phyloP scores from a whole-genome alignment of 2,797 vertebrate genomes.

The Malacoraja senta region DNA sequence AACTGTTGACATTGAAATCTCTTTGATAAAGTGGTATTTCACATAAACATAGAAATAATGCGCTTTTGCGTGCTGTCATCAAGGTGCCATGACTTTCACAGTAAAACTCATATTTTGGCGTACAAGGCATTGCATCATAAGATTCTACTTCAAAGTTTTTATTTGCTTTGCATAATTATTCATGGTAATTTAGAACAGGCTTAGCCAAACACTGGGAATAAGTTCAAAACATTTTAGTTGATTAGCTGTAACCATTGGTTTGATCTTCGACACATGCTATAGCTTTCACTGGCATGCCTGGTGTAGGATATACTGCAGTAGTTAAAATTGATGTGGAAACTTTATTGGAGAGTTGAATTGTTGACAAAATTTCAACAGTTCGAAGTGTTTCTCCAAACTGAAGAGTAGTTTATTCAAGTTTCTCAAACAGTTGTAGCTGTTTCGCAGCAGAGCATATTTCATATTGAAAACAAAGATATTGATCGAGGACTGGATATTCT shows the following conservation, averaged over 20 bases:
- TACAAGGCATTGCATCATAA: neutral
- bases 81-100: neutral
- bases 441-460: constrained; percentile 22
- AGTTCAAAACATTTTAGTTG: neutral
- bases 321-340: constrained; percentile 21
- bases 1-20: neutral
- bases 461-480: constrained; percentile 29
- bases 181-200: neutral
- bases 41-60: neutral
- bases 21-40: neutral
- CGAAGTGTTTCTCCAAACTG: constrained; percentile 26
- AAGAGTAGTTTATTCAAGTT: neutral
- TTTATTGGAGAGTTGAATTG: constrained; percentile 26
- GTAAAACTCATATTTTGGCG: neutral
- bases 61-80: neutral
- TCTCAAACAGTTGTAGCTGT: neutral
- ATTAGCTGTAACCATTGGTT: constrained; percentile 15
- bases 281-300: neutral
- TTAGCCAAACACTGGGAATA: neutral
- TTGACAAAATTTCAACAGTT: neutral
- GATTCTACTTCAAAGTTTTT: neutral
- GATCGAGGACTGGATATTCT: constrained; percentile 9
- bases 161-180: constrained; percentile 10
- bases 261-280: constrained; percentile 11
- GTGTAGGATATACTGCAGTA: neutral